These are phyloP conservation scores for Syritta pipiens DNA, from an alignment of 2,888 invertebrate genomes.

Conservation along the genomic window DNA sequence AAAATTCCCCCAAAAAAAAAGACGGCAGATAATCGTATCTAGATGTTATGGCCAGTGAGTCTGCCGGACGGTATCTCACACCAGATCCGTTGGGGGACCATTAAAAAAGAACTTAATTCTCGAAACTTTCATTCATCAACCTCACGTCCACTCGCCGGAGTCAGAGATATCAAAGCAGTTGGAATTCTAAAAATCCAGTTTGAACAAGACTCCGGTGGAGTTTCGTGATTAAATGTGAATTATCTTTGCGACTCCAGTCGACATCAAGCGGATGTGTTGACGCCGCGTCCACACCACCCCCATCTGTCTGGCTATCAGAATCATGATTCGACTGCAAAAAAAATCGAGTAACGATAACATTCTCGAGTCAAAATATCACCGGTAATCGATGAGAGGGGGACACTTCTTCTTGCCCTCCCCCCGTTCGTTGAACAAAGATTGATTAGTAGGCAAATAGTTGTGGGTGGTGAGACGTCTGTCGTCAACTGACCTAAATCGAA, in stretches of 20 bases:
- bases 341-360: conserved; percentile 23
- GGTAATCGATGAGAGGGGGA: not conserved
- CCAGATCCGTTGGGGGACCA: not conserved
- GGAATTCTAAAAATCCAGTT: conserved; percentile 34
- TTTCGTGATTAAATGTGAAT: not conserved
- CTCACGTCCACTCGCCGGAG: too few relatives aligned
- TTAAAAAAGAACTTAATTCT: conserved; percentile 16
- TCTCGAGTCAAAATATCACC: conserved; percentile 8
- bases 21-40: too few relatives aligned
- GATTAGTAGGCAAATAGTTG: conserved; percentile 6
- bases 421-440: not conserved
- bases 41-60: too few relatives aligned
- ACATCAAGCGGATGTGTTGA: not conserved
- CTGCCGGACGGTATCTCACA: too few relatives aligned
- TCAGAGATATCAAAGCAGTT: conserved; percentile 15
- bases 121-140: conserved; percentile 55
- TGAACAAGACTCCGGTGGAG: not conserved
- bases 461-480: not conserved
- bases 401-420: not conserved
- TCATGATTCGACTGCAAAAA: not conserved
- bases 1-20: conserved; percentile 25
- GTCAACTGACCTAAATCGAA: conserved; percentile 22
- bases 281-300: not conserved
- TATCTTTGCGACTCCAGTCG: too few relatives aligned
- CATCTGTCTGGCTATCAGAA: not conserved